These are phyloP conservation scores for Trinectes maculatus DNA, from an alignment of 2,113 vertebrate species.

Conservation along the genomic window DNA sequence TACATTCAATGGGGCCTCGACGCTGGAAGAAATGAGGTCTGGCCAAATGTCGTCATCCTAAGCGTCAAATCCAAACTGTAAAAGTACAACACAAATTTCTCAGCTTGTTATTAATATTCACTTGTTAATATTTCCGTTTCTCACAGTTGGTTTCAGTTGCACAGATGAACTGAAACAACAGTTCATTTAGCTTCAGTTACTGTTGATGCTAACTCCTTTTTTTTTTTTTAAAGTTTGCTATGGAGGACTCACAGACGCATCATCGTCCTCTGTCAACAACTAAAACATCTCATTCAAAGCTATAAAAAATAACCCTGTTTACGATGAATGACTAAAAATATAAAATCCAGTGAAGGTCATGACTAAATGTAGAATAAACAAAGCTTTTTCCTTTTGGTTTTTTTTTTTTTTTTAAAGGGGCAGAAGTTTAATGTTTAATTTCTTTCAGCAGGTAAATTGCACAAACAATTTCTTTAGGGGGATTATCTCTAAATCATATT, in stretches of 20 bases:
- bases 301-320: not conserved
- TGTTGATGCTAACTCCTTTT: not conserved
- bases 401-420: not conserved
- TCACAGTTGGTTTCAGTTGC: not conserved
- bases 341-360: no score
- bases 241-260: not conserved
- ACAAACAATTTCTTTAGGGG: not conserved
- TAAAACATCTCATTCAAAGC: no score
- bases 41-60: not conserved
- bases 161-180: not conserved
- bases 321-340: not conserved
- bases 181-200: not conserved
- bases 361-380: no score
- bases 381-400: not conserved
- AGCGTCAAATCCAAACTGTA: not conserved
- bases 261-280: not conserved
- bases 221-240: not conserved
- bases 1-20: not conserved
- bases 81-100: constrained; percentile 2
- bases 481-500: not conserved
- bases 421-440: not conserved
- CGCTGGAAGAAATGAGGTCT: not conserved
- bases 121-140: not conserved
- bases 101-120: not conserved
- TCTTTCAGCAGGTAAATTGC: not conserved